A percentile compares a stretch with the other conserved stretches of the same genome.
Conservation (phyloP, 1,140 invertebrate species). For the Cydia splendana region DNA sequence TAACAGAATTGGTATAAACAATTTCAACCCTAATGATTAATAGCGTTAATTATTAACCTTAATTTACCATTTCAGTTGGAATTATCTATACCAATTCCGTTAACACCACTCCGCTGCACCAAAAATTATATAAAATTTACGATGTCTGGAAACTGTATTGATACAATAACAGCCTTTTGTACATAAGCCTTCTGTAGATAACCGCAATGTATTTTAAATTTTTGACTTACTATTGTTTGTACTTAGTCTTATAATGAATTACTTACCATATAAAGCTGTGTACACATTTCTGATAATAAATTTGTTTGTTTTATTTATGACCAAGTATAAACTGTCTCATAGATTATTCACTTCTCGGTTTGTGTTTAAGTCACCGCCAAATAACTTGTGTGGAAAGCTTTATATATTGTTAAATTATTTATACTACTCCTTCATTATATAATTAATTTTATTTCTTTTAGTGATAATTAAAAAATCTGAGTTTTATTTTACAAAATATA, state of each 20-base stretch:
- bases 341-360: not conserved
- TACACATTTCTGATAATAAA: constrained; percentile 6
- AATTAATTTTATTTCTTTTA: not conserved
- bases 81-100: too few species aligned
- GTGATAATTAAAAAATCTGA: not conserved
- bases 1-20: too few species aligned
- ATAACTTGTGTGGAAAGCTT: constrained; percentile 3
- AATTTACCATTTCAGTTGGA: too few species aligned
- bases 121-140: too few species aligned
- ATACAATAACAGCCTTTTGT: constrained; percentile 8
- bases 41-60: too few species aligned
- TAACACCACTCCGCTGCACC: too few species aligned
- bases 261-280: constrained; percentile 11
- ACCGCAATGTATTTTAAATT: not conserved
- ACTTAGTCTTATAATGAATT: constrained; percentile 26
- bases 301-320: not conserved
- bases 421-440: too few species aligned
- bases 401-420: constrained; percentile 6
- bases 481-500: not conserved
- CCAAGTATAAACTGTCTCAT: not conserved
- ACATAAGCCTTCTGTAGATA: constrained; percentile 21
- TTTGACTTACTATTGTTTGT: constrained; percentile 18
- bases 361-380: not conserved
- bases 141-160: too few species aligned
- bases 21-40: too few species aligned